A percentile compares a stretch with the other conserved stretches of the same genome.
Evolutionary conservation across 2,888 invertebrate genomes (phyloP).

Genomic region (Lasioglossum leucozonium): DNA sequence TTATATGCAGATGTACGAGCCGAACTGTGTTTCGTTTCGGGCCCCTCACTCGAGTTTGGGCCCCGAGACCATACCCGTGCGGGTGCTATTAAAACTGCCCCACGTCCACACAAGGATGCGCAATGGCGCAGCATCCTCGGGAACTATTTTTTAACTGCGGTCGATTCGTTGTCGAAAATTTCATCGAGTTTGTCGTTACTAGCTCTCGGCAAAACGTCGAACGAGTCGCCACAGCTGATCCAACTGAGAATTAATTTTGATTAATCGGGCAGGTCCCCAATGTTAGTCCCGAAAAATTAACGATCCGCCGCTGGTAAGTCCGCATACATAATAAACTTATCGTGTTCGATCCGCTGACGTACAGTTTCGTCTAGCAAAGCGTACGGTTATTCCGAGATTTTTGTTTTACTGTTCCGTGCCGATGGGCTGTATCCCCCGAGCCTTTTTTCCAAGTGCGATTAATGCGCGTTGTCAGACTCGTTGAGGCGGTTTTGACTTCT

Average conservation of each 20-base stretch:
- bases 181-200: no score
- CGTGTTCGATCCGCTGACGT: background rate
- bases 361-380: background rate
- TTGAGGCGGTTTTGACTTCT: conserved; percentile 43
- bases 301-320: no score
- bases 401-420: conserved; percentile 20
- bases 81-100: conserved; percentile 76
- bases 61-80: conserved; percentile 34
- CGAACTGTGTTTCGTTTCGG: conserved; percentile 68
- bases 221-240: no score
- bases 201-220: no score
- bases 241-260: no score
- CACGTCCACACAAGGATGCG: conserved; percentile 55
- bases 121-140: conserved; percentile 72
- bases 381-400: conserved; percentile 12
- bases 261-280: no score
- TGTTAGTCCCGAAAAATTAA: no score
- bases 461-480: conserved; percentile 46
- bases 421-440: background rate
- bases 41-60: conserved; percentile 53
- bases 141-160: conserved; percentile 24
- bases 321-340: background rate
- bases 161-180: no score
- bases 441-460: conserved; percentile 22
- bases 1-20: conserved; percentile 81